These are phyloP conservation scores for Ypsolopha scabrella DNA, from an alignment of 2,888 invertebrate species.

Conservation along the genomic window DNA sequence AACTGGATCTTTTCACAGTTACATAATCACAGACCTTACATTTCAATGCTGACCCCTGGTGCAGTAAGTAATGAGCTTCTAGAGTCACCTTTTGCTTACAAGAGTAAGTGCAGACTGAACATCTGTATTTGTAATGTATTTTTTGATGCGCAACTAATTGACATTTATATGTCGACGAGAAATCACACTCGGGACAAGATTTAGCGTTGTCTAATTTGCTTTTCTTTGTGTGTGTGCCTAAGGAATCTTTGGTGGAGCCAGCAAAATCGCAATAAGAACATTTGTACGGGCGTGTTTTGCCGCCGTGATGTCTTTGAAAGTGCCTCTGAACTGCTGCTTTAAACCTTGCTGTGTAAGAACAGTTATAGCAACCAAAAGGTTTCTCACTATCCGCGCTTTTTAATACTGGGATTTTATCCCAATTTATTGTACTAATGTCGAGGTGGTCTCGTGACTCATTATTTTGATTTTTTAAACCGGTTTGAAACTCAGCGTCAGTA, in stretches of 20 bases:
- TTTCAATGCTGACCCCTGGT: conserved; percentile 33
- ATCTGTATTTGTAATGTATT: conserved; percentile 33
- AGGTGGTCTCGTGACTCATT: conserved; percentile 17
- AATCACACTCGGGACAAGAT: conserved; percentile 27
- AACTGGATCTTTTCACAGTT: conserved; percentile 28
- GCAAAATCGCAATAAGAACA: conserved; percentile 45
- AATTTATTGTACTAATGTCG: conserved; percentile 14
- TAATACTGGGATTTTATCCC: background rate
- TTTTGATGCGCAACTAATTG: conserved; percentile 38
- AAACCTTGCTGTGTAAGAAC: conserved; percentile 34
- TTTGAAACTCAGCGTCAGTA: no score
- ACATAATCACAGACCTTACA: conserved; percentile 38
- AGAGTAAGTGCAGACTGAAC: conserved; percentile 28
- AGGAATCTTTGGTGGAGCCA: conserved; percentile 50
- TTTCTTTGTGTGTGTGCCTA: conserved; percentile 41
- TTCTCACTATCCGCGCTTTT: conserved; percentile 12
- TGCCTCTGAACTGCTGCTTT: conserved; percentile 49
- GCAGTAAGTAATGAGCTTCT: conserved; percentile 32
- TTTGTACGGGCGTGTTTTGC: conserved; percentile 33
- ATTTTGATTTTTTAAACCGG: no score
- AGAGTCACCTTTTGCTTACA: conserved; percentile 40
- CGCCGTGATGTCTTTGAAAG: conserved; percentile 40
- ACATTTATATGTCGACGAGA: conserved; percentile 34
- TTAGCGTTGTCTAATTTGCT: conserved; percentile 23
- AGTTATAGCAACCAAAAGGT: conserved; percentile 38